Conservation (phyloP, 2,113 vertebrate species). For the Columbina picui region DNA sequence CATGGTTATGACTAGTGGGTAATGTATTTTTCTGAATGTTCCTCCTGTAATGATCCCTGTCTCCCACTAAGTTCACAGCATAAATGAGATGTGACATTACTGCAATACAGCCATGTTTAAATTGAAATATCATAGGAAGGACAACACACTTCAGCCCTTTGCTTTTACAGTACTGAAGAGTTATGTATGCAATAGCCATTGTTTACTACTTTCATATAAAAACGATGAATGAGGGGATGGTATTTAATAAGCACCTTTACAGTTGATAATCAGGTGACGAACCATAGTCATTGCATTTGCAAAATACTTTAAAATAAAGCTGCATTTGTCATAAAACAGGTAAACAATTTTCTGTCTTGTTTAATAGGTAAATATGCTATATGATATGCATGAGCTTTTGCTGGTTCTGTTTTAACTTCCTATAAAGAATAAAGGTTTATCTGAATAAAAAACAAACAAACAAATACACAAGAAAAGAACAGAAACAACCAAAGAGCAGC, state of each 20-base stretch:
- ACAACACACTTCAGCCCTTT: neutral
- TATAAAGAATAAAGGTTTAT: neutral
- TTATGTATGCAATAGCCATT: neutral
- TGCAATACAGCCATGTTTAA: constrained; percentile 47
- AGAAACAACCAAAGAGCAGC: neutral
- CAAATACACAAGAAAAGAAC: no score
- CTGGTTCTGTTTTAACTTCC: neutral
- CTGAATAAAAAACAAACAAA: neutral
- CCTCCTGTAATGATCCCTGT: constrained; percentile 37
- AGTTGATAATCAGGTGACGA: neutral
- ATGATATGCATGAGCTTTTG: neutral
- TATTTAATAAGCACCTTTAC: constrained; percentile 42
- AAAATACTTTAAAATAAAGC: constrained; percentile 8
- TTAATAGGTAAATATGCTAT: neutral
- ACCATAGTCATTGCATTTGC: neutral
- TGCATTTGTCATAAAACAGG: neutral
- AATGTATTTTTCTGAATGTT: constrained; percentile 56
- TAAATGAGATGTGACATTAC: constrained; percentile 55
- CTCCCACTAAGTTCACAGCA: constrained; percentile 39
- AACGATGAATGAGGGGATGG: neutral
- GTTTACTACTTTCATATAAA: neutral
- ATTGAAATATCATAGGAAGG: constrained; percentile 56
- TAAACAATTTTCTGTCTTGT: neutral
- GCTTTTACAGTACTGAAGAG: neutral
- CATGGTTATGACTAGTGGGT: constrained; percentile 38